Evolutionary conservation across 2,888 invertebrate species (phyloP).

Genomic region (Scrobipalpa atriplicella): DNA sequence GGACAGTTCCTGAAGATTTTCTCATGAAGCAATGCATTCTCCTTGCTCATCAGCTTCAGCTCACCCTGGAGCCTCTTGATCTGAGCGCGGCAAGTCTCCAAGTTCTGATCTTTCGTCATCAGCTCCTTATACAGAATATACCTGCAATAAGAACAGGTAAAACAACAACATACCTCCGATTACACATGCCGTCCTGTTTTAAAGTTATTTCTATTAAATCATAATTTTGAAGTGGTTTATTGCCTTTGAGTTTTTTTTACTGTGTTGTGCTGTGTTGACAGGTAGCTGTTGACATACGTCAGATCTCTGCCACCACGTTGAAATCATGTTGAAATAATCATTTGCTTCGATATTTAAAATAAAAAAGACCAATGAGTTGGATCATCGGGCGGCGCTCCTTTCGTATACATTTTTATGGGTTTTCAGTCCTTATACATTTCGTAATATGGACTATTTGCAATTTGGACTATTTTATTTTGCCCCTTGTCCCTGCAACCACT

Average conservation of each 20-base stretch:
- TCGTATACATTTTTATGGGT: too few species aligned
- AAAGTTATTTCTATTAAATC: neutral
- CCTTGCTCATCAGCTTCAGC: slow-evolving; percentile 84
- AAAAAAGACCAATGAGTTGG: too few species aligned
- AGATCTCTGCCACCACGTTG: too few species aligned
- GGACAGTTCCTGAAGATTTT: slow-evolving; percentile 72
- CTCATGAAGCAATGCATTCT: slow-evolving; percentile 82
- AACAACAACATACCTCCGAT: neutral
- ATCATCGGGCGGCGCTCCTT: too few species aligned
- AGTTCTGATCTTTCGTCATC: slow-evolving; percentile 84
- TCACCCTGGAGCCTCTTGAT: slow-evolving; percentile 84
- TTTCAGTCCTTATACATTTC: too few species aligned
- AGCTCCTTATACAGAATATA: slow-evolving; percentile 85
- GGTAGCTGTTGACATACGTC: too few species aligned
- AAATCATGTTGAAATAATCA: too few species aligned
- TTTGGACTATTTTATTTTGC: too few species aligned
- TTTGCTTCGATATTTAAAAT: too few species aligned
- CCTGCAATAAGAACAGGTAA: slow-evolving; percentile 58
- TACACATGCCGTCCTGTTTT: slow-evolving; percentile 4
- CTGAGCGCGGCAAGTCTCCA: slow-evolving; percentile 84
- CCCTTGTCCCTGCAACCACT: too few species aligned
- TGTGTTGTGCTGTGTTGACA: neutral
- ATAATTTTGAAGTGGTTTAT: neutral
- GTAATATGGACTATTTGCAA: too few species aligned
- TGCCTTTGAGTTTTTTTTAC: neutral